phyloP scores from a whole-genome alignment of 2,797 vertebrate species.

The Siniperca undulata region DNA sequence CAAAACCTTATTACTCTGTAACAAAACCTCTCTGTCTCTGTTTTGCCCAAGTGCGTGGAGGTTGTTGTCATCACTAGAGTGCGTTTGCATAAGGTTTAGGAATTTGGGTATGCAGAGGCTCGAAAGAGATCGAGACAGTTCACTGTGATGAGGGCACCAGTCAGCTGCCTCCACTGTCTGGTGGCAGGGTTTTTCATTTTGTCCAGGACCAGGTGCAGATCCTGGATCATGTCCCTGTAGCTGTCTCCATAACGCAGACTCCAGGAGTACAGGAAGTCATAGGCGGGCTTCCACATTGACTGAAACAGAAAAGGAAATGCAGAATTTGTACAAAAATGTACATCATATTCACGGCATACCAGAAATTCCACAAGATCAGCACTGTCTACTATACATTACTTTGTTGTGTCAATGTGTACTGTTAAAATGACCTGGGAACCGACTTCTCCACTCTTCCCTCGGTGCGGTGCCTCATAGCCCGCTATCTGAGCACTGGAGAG shows the following conservation, averaged over 20 bases:
- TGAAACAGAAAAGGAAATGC: conserved; percentile 67
- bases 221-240: conserved; percentile 94
- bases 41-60: conserved; percentile 18
- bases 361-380: neutral
- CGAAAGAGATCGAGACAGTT: conserved; percentile 92
- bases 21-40: conserved; percentile 23
- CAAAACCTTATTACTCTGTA: conserved; percentile 9
- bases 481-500: conserved; percentile 92
- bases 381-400: neutral
- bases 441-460: conserved; percentile 87
- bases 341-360: neutral
- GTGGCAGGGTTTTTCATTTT: conserved; percentile 97
- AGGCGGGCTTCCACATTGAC: conserved; percentile 99
- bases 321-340: neutral
- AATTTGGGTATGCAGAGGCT: conserved; percentile 85
- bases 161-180: conserved; percentile 94
- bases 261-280: conserved; percentile 97
- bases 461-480: conserved; percentile 92
- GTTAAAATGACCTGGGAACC: conserved; percentile 86
- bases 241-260: conserved; percentile 90
- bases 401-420: neutral
- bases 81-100: conserved; percentile 40
- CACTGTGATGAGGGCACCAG: conserved; percentile 92
- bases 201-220: conserved; percentile 93
- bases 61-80: conserved; percentile 1